phyloP scores from a whole-genome alignment of 2,888 invertebrate species.

The Eumacrocentrus americanus region DNA sequence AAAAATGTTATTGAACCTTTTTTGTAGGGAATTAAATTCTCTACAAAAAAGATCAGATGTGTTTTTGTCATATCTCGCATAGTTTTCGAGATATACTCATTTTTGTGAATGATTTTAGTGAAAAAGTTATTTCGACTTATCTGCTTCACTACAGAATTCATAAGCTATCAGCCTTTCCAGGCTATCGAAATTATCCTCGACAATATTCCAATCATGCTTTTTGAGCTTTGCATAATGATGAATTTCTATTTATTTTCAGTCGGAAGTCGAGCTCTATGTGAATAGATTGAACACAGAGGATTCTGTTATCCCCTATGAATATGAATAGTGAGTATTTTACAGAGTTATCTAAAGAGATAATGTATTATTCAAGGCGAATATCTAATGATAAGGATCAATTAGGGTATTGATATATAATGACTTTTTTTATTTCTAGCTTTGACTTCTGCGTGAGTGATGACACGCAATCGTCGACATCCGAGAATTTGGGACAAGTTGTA shows the following conservation, averaged over 20 bases:
- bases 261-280: slow-evolving; percentile 86
- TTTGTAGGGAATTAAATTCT: too few species aligned
- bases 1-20: too few species aligned
- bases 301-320: slow-evolving; percentile 97
- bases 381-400: not conserved
- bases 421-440: slow-evolving; percentile 67
- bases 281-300: slow-evolving; percentile 98
- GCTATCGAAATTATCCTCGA: too few species aligned
- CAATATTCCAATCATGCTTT: too few species aligned
- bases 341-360: not conserved
- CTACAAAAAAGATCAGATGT: too few species aligned
- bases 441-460: slow-evolving; percentile 85
- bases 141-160: too few species aligned
- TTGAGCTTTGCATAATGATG: slow-evolving; percentile 13
- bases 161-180: too few species aligned
- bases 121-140: too few species aligned
- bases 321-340: slow-evolving; percentile 75
- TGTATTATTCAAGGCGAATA: not conserved
- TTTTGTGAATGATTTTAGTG: too few species aligned
- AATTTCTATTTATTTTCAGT: slow-evolving; percentile 69
- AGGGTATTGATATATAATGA: not conserved
- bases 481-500: slow-evolving; percentile 98
- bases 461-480: slow-evolving; percentile 81
- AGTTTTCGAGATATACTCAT: too few species aligned
- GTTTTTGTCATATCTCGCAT: too few species aligned